Evolutionary conservation across 2,888 invertebrate species (phyloP), one percentile per base, ranked within the genome.

Genomic region (Trichacis sp.): DNA sequence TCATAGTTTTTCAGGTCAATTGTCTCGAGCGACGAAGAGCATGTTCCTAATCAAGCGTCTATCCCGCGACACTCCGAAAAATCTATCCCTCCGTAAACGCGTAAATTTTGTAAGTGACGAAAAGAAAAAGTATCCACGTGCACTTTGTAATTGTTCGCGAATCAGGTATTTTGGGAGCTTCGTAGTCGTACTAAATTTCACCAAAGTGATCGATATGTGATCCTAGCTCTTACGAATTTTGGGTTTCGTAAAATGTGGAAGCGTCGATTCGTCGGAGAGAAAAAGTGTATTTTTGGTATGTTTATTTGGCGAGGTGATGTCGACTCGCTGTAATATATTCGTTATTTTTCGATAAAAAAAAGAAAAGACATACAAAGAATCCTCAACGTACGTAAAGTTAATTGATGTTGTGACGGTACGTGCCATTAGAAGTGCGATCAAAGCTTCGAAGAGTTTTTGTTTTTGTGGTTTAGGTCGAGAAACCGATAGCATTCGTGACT

Each of bases 41-140:
- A 64, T 55, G 59, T 64, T 64, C 64, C 59, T 59, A 64, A 12
- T 33, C 30, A 20, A 30, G 45, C 50, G 46, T 64, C 64, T 49
- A 54, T 50, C 43, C 30, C 18, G 24, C 18, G 20, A 36, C 48
- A 40, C 33, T 49, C 29, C 11, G 12, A 38, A 30, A 47, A 54
- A 24, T 18, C 18, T 51, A 29, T 61, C 61, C 55, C 55, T 61
- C 61, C 61, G 55, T 61, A 55, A 53, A 24, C 3, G 40, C 18
- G 42, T 61, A 61, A n/a, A 63, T 63, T 63, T 63, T 63, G 50
- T 56, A 49, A 63, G n/a, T 18, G 42, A 48, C 2, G n/a, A 33
- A 40, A 42, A 14, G 18, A 36, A 18, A 20, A 46, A 49, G 4
- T 38, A 49, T 12, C 17, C 38, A 38, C 48, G 48, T 20, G 49